Base-by-base conservation (phyloP, 2,113 vertebrate genomes). In the Salvator merianae region DNA sequence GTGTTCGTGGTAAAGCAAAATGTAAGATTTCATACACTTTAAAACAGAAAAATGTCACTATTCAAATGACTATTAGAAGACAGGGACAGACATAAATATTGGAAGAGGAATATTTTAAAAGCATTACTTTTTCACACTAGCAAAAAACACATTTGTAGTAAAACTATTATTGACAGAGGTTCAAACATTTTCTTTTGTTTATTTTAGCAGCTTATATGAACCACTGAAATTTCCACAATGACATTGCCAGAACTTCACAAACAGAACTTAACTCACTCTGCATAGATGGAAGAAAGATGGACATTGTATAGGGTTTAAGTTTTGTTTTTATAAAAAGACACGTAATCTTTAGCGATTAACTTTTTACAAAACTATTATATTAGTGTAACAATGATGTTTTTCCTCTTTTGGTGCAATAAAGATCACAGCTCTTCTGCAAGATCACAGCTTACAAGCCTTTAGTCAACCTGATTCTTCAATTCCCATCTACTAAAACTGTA, bases 241-340 rank as follows among this genome's bases (percentile, higher is more conserved):
- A 69, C 34, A 55, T 40, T 77, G 65, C 34, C 34, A 84, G 7
- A 77, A 69, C 34, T 53, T 76, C 40, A 55, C 47, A 84, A n/a
- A 40, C 20, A 62, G 34, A 84, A 69, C 34, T n/a, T n/a, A n/a
- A n/a, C n/a, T n/a, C n/a, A n/a, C n/a, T n/a, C n/a, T 38, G 36
- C 36, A 77, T 77, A 84, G 20, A 14, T 36, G 13, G 13, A 40
- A n/a, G n/a, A n/a, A n/a, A n/a, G n/a, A n/a, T n/a, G n/a, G n/a
- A n/a, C n/a, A 30, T n/a, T 36, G 2, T 24, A 70, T 6, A n/a
- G 14, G 7, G 38, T 20, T 75, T 50, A 32, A 80, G 40, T 47
- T 68, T 66, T 79, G 18, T 28, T 69, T 76, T 83, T 76, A 83
- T 34, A 65, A 76, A 70, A 65, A 74, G 63, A 82, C 22, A 73